These are phyloP conservation scores for Lontra canadensis DNA, from an alignment of 2,113 vertebrate genomes.

Conservation along the genomic window DNA sequence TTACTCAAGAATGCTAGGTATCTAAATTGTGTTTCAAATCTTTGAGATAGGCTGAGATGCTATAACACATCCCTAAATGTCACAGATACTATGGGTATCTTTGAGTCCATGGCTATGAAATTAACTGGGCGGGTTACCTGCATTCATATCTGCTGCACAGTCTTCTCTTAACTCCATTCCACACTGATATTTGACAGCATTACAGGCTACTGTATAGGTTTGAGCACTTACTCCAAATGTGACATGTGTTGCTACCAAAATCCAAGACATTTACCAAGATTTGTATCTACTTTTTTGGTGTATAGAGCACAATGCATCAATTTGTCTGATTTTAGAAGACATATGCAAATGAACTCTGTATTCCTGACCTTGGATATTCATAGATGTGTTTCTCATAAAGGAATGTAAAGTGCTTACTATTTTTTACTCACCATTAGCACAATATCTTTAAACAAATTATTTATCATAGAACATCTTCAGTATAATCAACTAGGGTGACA, in stretches of 20 bases:
- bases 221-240: neutral
- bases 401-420: neutral
- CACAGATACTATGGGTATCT: neutral
- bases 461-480: neutral
- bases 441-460: neutral
- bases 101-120: neutral
- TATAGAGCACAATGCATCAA: neutral
- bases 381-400: neutral
- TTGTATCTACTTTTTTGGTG: neutral
- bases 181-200: neutral
- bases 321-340: neutral
- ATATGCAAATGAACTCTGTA: neutral
- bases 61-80: neutral
- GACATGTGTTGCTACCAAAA: neutral
- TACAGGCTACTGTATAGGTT: fast-evolving
- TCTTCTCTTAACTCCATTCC: neutral
- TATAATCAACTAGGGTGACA: neutral
- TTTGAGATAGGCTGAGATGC: neutral
- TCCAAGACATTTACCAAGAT: neutral
- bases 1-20: neutral
- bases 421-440: neutral
- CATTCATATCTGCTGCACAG: neutral
- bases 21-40: neutral
- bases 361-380: too few species aligned
- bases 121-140: neutral